phyloP scores from a whole-genome alignment of 2,113 vertebrate genomes.

The Peromyscus californicus region DNA sequence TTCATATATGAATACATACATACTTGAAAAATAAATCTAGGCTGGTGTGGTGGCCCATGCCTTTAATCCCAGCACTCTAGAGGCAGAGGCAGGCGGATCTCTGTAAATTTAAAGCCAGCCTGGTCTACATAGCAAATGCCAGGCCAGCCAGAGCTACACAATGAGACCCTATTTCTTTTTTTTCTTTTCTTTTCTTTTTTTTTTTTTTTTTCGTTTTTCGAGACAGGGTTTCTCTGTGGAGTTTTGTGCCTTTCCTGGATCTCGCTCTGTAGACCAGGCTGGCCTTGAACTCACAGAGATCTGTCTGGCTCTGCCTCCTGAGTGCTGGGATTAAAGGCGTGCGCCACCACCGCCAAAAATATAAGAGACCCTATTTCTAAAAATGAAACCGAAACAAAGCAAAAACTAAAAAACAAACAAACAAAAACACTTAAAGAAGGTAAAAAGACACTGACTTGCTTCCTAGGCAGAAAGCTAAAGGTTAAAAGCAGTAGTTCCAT shows the following conservation, averaged over 20 bases:
- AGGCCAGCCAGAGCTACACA: neutral
- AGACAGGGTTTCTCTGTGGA: too few species aligned
- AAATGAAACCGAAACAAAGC: neutral
- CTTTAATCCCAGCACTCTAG: neutral
- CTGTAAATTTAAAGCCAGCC: neutral
- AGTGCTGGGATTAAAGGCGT: too few species aligned
- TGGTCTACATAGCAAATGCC: neutral
- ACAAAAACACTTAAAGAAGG: neutral
- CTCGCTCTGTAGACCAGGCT: too few species aligned
- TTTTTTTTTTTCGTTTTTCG: too few species aligned
- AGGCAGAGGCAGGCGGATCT: neutral
- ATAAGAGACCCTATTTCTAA: neutral
- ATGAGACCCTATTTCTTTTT: neutral
- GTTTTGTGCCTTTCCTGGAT: too few species aligned
- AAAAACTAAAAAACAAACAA: neutral
- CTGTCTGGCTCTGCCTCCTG: too few species aligned
- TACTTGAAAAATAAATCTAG: neutral
- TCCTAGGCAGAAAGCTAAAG: neutral
- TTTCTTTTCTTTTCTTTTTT: too few species aligned
- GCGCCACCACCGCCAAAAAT: too few species aligned
- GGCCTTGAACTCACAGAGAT: too few species aligned
- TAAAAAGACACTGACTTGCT: neutral
- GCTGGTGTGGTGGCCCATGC: too few species aligned
- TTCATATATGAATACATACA: neutral
- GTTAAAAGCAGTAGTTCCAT: neutral